These are phyloP conservation scores for Dendroctonus valens DNA, from an alignment of 1,140 invertebrate species.

Conservation along the genomic window DNA sequence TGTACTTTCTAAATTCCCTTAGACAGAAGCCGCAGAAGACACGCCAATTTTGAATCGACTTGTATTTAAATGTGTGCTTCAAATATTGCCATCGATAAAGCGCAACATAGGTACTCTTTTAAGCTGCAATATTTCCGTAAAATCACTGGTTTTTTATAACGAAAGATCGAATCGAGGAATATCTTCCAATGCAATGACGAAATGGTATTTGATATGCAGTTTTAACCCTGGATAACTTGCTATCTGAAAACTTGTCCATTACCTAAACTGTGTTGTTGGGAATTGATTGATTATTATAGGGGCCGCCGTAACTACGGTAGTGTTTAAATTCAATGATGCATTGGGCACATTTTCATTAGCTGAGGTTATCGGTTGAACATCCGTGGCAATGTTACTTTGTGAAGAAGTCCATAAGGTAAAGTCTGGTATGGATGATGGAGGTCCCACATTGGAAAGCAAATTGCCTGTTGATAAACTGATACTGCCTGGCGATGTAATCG, in stretches of 20 bases:
- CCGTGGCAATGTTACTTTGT: conserved; percentile 10
- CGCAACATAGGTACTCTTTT: too few relatives aligned
- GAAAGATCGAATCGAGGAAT: too few relatives aligned
- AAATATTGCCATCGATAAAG: too few relatives aligned
- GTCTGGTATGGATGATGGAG: conserved; percentile 59
- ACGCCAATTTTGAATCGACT: too few relatives aligned
- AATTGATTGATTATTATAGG: conserved; percentile 37
- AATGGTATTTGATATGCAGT: too few relatives aligned
- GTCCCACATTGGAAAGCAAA: conserved; percentile 58
- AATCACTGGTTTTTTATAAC: too few relatives aligned
- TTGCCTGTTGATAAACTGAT: conserved; percentile 49
- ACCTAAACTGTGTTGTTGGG: conserved; percentile 47
- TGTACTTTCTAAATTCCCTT: too few relatives aligned
- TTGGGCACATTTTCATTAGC: conserved; percentile 8
- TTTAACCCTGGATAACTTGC: too few relatives aligned
- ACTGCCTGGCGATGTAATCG: conserved; percentile 43
- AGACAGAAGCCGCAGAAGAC: too few relatives aligned
- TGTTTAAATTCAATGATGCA: conserved; percentile 9
- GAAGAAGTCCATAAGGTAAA: conserved; percentile 48
- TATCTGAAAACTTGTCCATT: neutral
- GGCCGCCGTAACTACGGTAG: conserved; percentile 21
- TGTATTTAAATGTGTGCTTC: too few relatives aligned
- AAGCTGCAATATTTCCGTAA: too few relatives aligned
- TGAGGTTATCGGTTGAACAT: conserved; percentile 1
- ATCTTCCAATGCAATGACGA: too few relatives aligned